Percentiles rank a stretch among this genome's conserved stretches.
These are phyloP conservation scores for Amphimedon queenslandica DNA, from an alignment of 37 sponge, comb jelly and placozoan species.

Conservation along the genomic window DNA sequence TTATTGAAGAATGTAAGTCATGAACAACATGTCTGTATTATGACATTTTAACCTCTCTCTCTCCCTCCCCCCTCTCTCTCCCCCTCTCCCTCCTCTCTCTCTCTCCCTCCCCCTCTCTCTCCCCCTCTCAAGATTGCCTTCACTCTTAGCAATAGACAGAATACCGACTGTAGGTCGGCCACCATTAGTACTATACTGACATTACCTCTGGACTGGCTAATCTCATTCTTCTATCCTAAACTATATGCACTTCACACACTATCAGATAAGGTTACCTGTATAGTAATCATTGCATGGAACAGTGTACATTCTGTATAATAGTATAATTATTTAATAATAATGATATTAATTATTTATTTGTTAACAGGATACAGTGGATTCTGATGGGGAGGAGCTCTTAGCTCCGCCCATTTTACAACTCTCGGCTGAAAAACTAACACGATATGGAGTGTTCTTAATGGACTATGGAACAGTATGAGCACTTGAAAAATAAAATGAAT, in stretches of 20 bases:
- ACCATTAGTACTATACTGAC: constrained; percentile 80
- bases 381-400: constrained; percentile 29
- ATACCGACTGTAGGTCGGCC: constrained; percentile 68
- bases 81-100: too few species aligned
- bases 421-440: constrained; percentile 76
- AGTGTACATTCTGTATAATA: too few species aligned
- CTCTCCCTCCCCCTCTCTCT: too few species aligned
- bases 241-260: constrained; percentile 75
- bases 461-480: constrained; percentile 75
- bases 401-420: constrained; percentile 64
- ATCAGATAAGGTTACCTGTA: constrained; percentile 69
- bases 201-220: constrained; percentile 67
- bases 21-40: too few species aligned
- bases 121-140: constrained; percentile 83
- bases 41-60: too few species aligned
- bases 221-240: constrained; percentile 74
- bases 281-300: too few species aligned
- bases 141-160: constrained; percentile 43
- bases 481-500: too few species aligned
- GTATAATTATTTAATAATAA: too few species aligned
- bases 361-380: constrained; percentile 12
- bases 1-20: constrained; percentile 76
- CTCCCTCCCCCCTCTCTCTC: too few species aligned
- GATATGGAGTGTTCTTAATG: constrained; percentile 86
- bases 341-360: too few species aligned